A percentile compares a stretch with the other conserved stretches of the same genome.
Conservation (phyloP, 2,797 vertebrate genomes). For the Sebastes vulpes region DNA sequence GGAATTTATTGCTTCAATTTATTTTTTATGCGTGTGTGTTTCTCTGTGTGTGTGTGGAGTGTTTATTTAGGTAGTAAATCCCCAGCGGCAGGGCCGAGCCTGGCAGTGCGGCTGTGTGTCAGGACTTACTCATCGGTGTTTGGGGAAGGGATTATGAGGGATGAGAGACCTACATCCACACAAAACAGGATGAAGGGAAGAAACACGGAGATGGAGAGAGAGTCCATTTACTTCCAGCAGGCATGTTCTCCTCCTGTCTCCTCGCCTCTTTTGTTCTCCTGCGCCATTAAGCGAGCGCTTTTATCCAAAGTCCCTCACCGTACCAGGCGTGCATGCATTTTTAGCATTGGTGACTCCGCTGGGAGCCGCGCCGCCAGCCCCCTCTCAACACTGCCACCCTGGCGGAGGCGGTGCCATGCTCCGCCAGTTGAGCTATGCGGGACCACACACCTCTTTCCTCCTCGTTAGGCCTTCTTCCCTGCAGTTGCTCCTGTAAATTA, state of each 20-base stretch:
- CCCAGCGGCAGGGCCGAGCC: constrained; percentile 57
- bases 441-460: constrained; percentile 63
- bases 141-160: constrained; percentile 80
- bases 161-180: constrained; percentile 72
- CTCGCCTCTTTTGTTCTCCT: constrained; percentile 49
- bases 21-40: constrained; percentile 27
- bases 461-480: constrained; percentile 33
- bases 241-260: constrained; percentile 44
- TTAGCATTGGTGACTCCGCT: constrained; percentile 14
- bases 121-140: constrained; percentile 81
- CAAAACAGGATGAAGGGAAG: constrained; percentile 62
- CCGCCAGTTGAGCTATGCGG: constrained; percentile 35
- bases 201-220: constrained; percentile 31
- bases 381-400: neutral
- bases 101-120: constrained; percentile 70
- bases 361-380: constrained; percentile 8
- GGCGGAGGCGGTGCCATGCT: constrained; percentile 34
- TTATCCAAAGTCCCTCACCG: constrained; percentile 40
- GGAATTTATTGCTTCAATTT: constrained; percentile 65
- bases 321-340: constrained; percentile 36
- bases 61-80: constrained; percentile 81
- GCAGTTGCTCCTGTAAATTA: constrained; percentile 39
- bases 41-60: neutral
- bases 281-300: constrained; percentile 32
- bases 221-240: constrained; percentile 56